Percentiles rank a stretch among this genome's conserved stretches.
phyloP scores from a whole-genome alignment of 2,797 vertebrate species.

The Enteromius mattozi region DNA sequence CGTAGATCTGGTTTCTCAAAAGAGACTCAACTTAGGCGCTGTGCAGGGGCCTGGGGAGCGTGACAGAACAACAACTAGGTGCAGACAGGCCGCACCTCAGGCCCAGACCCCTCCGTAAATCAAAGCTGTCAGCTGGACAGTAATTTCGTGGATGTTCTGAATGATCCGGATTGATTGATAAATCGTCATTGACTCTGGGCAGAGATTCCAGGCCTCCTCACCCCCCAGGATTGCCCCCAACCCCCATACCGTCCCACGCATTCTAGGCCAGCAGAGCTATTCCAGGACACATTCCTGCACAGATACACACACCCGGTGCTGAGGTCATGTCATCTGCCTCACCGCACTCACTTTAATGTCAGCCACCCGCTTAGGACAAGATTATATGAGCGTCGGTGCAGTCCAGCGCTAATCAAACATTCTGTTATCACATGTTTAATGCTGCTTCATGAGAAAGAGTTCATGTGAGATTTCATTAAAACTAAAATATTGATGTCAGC shows the following conservation, averaged over 20 bases:
- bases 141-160: slow-evolving; percentile 68
- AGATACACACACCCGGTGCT: slow-evolving; percentile 47
- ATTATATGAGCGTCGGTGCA: slow-evolving; percentile 6
- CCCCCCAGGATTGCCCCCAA: slow-evolving; percentile 42
- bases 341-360: slow-evolving; percentile 21
- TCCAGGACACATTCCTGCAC: slow-evolving; percentile 72
- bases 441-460: not conserved
- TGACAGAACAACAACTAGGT: slow-evolving; percentile 73
- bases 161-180: slow-evolving; percentile 69
- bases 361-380: slow-evolving; percentile 13
- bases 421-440: not conserved
- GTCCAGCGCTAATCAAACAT: not conserved
- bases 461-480: not conserved
- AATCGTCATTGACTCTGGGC: slow-evolving; percentile 60
- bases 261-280: slow-evolving; percentile 79
- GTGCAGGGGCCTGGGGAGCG: slow-evolving; percentile 53
- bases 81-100: slow-evolving; percentile 69
- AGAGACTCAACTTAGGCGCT: slow-evolving; percentile 17
- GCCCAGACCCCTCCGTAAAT: slow-evolving; percentile 55
- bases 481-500: not conserved
- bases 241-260: slow-evolving; percentile 60
- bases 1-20: slow-evolving; percentile 77
- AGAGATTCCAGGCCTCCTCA: slow-evolving; percentile 65
- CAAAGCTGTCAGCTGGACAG: slow-evolving; percentile 69
- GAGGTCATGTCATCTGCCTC: slow-evolving; percentile 39